Base-by-base conservation (phyloP, 2,888 invertebrate genomes). In the Phyto melanocephala region DNA sequence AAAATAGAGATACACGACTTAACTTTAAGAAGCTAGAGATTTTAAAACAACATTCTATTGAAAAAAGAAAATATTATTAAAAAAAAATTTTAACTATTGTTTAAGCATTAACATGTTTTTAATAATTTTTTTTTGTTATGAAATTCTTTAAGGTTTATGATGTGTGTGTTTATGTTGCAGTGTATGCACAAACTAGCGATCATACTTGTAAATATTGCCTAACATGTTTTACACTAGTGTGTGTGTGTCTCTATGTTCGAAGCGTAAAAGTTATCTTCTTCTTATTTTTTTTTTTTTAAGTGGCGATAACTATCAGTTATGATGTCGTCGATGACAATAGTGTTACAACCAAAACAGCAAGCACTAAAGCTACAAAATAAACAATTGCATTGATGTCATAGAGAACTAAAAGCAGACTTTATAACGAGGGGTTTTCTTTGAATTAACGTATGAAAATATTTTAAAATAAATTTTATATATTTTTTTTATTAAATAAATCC, bases 271-370 rank as follows among this genome's bases (percentile, higher is more conserved):
- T 77, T 81, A 81, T 72, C 81, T 81, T 60, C 52, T 17, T 24
- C 4, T 67, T 42, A 60, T 62, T 58, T 6, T 3, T 1, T 28
- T n/a, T 65, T 33, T 50, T 54, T 35, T 54, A 77, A 67, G 77
- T 81, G 81, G 83, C 83, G 83, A 83, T 83, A 80, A 78, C 83
- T 80, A 83, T 83, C 83, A 80, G 80, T 80, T 81, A 80, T 83
- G 80, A 83, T 83, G 83, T 80, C 71, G 77, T 76, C 77, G 80
- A 72, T 83, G 83, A 80, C 80, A 83, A 80, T 80, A 74, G 83
- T 74, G 77, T 75, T 74, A 77, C 80, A 80, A 68, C 56, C 79
- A 68, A 80, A 80, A 74, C 72, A 80, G 67, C 79, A 50, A 76
- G 37, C 63, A 67, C 42, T 35, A 70, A 33, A 65, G 58, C 56